Base-by-base conservation (phyloP, 2,113 vertebrate genomes). In the Plecotus auritus region DNA sequence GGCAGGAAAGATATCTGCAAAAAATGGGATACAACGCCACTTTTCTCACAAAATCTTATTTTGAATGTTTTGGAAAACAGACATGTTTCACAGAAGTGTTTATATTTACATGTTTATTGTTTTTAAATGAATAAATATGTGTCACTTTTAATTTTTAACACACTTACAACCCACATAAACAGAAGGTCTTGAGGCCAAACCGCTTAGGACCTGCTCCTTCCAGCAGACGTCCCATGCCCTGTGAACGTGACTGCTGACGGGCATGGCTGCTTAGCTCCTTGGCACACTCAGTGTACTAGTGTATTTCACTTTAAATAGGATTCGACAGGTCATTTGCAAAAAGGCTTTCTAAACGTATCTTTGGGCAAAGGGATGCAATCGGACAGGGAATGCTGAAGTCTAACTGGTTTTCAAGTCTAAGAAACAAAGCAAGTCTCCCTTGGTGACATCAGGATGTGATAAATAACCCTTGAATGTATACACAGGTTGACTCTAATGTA, bases 371-470 rank as follows among this genome's bases (percentile, higher is more conserved):
- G 5, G 37, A 91, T 85, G 72, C 72, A 72, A 77, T 51, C 5
- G 84, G 73, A 97, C 18, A 87, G 56, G 74, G 56, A 74, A 72
- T 47, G 84, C 0, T 32, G 10, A 93, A 59, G 73, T 91, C 23
- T 78, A 49, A 73, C 59, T 42, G 49, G 81, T 77, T 96, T 82
- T 78, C 76, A 96, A 80, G 6, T 76, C 37, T 80, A 92, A 94
- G 37, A 74, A 83, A 88, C 8, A 88, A 95, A 61, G 59, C 59
- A 74, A 35, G 20, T 66, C 89, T 86, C 76, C 70, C 59, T 66
- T 86, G 42, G n/a, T 91, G 93, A 88, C n/a, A 80, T 42, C 35
- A 40, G 67, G 69, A 74, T 16, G 26, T 51, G 91, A 80, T 83
- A 90, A 95, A 85, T n/a, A 47, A 69, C 54, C 86, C 67, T 84